Percentiles rank a stretch among this genome's conserved stretches.
Conservation (phyloP, 2,888 invertebrate species). For the Ichneumoninae sp. region DNA sequence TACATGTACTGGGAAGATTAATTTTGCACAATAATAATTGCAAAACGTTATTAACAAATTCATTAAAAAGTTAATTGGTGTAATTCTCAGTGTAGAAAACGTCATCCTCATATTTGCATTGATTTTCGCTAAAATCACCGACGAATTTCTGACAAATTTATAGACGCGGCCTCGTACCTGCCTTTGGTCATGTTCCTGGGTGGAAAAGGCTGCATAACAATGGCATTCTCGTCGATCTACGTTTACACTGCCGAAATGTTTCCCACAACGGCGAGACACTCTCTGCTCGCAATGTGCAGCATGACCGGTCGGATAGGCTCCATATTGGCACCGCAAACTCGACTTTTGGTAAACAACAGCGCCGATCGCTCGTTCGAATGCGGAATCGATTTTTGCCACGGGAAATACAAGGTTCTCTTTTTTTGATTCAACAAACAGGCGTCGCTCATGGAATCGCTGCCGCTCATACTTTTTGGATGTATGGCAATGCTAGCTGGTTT, state of each 20-base stretch:
- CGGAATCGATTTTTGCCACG: background rate
- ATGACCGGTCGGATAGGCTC: constrained; percentile 90
- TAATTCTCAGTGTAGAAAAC: background rate
- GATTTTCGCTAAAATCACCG: background rate
- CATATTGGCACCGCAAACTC: constrained; percentile 89
- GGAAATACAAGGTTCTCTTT: background rate
- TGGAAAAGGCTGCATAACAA: constrained; percentile 88
- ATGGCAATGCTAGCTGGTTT: constrained; percentile 87
- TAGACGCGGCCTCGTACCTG: constrained; percentile 84
- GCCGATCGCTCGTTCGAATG: background rate
- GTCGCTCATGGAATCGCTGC: constrained; percentile 84
- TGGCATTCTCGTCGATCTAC: constrained; percentile 89
- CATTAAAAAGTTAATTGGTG: no score
- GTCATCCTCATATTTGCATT: background rate
- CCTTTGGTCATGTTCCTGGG: constrained; percentile 86
- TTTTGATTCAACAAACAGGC: constrained; percentile 71
- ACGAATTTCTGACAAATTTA: constrained; percentile 75
- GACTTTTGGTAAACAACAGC: constrained; percentile 85
- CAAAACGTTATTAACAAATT: no score
- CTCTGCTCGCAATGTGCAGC: constrained; percentile 88
- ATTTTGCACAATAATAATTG: no score
- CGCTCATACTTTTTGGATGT: constrained; percentile 88
- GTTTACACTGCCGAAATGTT: constrained; percentile 90
- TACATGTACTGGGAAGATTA: no score
- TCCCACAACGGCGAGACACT: constrained; percentile 88